These are phyloP conservation scores for Drosophila murphyi DNA, from an alignment of 1,140 invertebrate species.

Conservation along the genomic window DNA sequence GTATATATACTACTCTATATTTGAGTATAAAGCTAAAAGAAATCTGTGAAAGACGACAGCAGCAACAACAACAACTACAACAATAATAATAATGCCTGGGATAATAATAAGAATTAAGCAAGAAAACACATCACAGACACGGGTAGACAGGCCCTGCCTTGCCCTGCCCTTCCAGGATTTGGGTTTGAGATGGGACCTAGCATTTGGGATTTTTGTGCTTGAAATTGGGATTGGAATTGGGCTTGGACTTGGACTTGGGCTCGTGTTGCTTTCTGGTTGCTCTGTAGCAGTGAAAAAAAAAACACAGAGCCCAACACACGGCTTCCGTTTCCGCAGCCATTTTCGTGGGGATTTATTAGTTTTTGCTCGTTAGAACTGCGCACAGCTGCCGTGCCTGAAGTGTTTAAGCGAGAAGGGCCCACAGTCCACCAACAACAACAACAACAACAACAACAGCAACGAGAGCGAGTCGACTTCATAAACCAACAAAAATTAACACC, in stretches of 20 bases:
- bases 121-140: conserved; percentile 79
- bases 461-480: conserved; percentile 66
- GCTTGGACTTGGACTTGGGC: conserved; percentile 31
- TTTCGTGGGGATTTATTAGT: conserved; percentile 83
- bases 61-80: conserved; percentile 44
- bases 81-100: conserved; percentile 77
- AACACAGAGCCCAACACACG: conserved; percentile 65
- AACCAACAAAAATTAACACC: conserved; percentile 82
- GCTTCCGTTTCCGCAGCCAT: conserved; percentile 80
- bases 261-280: conserved; percentile 8
- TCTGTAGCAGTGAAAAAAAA: conserved; percentile 11
- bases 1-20: conserved; percentile 17
- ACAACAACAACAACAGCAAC: conserved; percentile 17
- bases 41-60: conserved; percentile 70
- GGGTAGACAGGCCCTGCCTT: conserved; percentile 42
- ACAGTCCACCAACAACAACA: conserved; percentile 31
- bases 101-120: conserved; percentile 84
- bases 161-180: conserved; percentile 12
- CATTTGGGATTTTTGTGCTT: conserved; percentile 24
- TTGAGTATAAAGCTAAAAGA: conserved; percentile 36
- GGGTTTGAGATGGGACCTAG: conserved; percentile 26
- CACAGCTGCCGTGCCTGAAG: conserved; percentile 71
- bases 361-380: conserved; percentile 82
- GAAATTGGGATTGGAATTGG: conserved; percentile 34
- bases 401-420: conserved; percentile 61